Conservation (phyloP, 2,888 invertebrate species). For the Scrobipalpa costella region DNA sequence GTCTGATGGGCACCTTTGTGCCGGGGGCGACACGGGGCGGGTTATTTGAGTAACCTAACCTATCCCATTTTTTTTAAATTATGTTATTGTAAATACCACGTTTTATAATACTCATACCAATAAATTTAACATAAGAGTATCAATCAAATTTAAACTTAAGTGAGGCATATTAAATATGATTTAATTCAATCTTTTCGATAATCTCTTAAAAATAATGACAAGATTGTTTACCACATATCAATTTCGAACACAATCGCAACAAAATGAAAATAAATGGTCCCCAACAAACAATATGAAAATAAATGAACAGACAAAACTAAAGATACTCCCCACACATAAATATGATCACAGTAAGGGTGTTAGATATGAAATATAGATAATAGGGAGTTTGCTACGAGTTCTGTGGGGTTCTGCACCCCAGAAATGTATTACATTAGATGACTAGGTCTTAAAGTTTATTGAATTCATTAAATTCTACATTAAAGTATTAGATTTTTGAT, state of each 20-base stretch:
- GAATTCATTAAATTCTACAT: background rate
- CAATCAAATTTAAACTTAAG: too few species aligned
- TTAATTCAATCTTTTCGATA: too few species aligned
- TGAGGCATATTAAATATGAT: too few species aligned
- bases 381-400: background rate
- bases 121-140: too few species aligned
- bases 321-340: slow-evolving; percentile 21
- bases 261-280: slow-evolving; percentile 11
- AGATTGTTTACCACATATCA: too few species aligned
- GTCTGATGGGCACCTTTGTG: too few species aligned
- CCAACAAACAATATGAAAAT: slow-evolving; percentile 5
- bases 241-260: slow-evolving; percentile 12
- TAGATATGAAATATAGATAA: slow-evolving; percentile 1
- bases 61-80: too few species aligned
- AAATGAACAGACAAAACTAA: background rate
- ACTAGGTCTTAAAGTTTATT: background rate
- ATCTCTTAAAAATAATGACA: too few species aligned
- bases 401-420: background rate
- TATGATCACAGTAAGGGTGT: slow-evolving; percentile 23
- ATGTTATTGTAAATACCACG: too few species aligned
- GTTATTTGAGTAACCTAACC: too few species aligned
- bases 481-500: background rate
- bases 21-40: too few species aligned
- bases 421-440: background rate
- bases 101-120: too few species aligned